Evolutionary conservation across 2,797 vertebrate species (phyloP).

Genomic region (Cyprinella venusta): DNA sequence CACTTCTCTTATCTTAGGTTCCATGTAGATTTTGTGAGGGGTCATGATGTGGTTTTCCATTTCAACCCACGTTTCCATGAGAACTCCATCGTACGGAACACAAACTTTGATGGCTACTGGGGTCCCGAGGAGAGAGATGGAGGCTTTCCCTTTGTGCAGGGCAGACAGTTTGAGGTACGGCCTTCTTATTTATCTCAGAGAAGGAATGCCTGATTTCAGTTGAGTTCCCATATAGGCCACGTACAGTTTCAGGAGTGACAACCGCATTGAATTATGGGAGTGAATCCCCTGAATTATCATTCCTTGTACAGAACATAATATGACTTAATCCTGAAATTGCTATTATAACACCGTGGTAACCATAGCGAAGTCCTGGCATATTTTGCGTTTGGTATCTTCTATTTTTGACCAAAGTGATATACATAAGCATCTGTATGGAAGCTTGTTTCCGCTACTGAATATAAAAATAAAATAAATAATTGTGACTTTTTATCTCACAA

Average conservation of each 20-base stretch:
- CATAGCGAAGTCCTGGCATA: not conserved
- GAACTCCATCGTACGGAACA: conserved; percentile 84
- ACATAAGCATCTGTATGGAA: no score
- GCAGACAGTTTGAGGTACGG: conserved; percentile 88
- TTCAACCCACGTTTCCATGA: conserved; percentile 93
- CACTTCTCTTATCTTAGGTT: conserved; percentile 73
- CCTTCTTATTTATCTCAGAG: not conserved
- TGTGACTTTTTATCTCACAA: no score
- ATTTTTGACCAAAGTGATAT: not conserved
- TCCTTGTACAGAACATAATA: not conserved
- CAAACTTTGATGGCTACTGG: conserved; percentile 79
- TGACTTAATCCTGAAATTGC: not conserved
- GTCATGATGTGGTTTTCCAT: conserved; percentile 86
- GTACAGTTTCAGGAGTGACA: not conserved
- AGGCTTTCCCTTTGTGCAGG: conserved; percentile 82
- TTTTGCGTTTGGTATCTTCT: not conserved
- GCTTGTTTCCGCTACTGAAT: no score
- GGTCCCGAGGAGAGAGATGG: conserved; percentile 87
- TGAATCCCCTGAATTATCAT: not conserved
- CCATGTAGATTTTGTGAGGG: conserved; percentile 84
- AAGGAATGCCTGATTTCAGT: not conserved
- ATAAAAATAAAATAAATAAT: no score
- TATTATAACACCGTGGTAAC: not conserved
- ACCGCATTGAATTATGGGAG: not conserved
- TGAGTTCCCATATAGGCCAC: not conserved